These are phyloP conservation scores for Triplophysa dalaica DNA, from an alignment of 2,113 vertebrate species.

Conservation along the genomic window DNA sequence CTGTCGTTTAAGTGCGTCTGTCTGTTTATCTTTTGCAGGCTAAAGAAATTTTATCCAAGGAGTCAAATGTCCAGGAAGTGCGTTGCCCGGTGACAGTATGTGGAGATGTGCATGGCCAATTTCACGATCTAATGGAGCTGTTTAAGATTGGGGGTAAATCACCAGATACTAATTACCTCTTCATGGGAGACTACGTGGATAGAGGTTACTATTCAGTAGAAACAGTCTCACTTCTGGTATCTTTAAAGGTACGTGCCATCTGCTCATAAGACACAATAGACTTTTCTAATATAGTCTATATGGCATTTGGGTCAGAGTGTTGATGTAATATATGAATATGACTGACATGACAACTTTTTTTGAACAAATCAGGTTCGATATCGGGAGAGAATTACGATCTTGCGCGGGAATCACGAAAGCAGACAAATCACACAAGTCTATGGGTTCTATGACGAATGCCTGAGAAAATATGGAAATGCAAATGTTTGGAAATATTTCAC, in stretches of 20 bases:
- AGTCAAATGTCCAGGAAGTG: conserved; percentile 97
- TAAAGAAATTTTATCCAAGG: conserved; percentile 97
- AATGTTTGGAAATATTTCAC: conserved; percentile 99
- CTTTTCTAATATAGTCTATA: too few species aligned
- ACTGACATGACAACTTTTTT: not conserved
- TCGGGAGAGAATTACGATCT: conserved; percentile 94
- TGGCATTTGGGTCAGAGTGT: not conserved
- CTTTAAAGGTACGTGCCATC: conserved; percentile 85
- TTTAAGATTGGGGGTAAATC: conserved; percentile 88
- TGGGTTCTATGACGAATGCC: conserved; percentile 82
- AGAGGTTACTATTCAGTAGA: conserved; percentile 89
- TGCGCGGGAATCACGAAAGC: conserved; percentile 96
- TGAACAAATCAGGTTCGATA: conserved; percentile 83
- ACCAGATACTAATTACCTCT: conserved; percentile 98
- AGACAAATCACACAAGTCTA: conserved; percentile 78
- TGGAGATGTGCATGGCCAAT: conserved; percentile 77
- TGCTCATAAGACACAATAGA: not conserved
- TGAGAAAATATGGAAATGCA: conserved; percentile 96
- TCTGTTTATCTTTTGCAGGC: conserved; percentile 73
- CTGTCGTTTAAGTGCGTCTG: not conserved
- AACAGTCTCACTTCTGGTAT: conserved; percentile 94
- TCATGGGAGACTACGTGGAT: conserved; percentile 81
- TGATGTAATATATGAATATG: not conserved
- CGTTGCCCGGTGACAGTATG: conserved; percentile 95
- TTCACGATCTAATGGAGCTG: conserved; percentile 78